Evolutionary conservation across 2,888 invertebrate species (phyloP).

Genomic region (Ochropacha duplaris): DNA sequence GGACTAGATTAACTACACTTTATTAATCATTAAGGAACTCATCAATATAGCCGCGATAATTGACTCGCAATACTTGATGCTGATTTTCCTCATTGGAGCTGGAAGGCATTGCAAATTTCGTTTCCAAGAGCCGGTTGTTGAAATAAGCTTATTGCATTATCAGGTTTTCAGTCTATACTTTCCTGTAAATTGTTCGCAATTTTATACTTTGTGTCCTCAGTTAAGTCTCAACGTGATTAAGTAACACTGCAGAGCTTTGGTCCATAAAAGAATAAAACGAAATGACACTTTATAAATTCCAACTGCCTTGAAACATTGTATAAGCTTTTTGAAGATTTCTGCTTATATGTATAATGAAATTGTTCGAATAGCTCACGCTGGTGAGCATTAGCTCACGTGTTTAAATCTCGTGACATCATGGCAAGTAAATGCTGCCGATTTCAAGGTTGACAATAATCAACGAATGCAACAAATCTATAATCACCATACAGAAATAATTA

Average conservation of each 20-base stretch:
- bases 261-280: neutral
- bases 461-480: conserved; percentile 32
- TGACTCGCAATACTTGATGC: conserved; percentile 1
- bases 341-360: neutral
- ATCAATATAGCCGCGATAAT: neutral
- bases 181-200: conserved; percentile 4
- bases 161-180: conserved; percentile 8
- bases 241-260: neutral
- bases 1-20: neutral
- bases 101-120: conserved; percentile 4
- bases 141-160: conserved; percentile 11
- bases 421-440: conserved; percentile 32
- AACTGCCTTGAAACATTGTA: neutral
- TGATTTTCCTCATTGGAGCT: neutral
- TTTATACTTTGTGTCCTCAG: neutral
- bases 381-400: conserved; percentile 39
- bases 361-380: neutral
- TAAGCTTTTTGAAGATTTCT: neutral
- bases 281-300: neutral
- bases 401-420: conserved; percentile 45
- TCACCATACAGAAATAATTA: conserved; percentile 34
- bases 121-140: conserved; percentile 8
- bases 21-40: neutral
- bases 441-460: conserved; percentile 43
- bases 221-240: conserved; percentile 1